phyloP scores from a whole-genome alignment of 1,140 invertebrate genomes.

The Saccostrea cuccullata region DNA sequence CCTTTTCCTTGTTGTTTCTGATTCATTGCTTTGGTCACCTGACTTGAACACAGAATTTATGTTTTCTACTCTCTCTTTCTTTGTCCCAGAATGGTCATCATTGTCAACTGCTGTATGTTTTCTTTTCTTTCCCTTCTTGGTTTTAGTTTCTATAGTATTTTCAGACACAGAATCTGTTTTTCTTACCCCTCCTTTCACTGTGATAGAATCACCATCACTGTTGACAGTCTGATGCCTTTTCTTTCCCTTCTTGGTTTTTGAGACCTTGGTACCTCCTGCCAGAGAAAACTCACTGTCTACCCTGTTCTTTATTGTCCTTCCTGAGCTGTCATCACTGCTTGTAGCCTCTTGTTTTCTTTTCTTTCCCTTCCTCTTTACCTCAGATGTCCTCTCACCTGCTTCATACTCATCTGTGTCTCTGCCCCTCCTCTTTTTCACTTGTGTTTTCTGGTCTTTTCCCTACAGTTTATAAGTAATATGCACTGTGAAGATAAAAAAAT shows the following conservation, averaged over 20 bases:
- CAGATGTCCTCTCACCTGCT: neutral
- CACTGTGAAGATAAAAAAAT: no score
- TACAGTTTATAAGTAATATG: neutral
- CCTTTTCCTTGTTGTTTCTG: neutral
- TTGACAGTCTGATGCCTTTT: neutral
- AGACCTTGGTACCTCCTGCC: no score
- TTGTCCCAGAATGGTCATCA: neutral
- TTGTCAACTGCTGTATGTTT: neutral
- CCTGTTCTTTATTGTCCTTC: neutral
- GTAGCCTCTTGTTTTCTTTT: neutral
- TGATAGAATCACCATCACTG: no score
- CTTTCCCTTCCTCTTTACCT: neutral
- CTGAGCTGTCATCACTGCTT: neutral
- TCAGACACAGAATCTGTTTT: no score
- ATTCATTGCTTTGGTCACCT: neutral
- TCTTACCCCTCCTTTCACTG: no score
- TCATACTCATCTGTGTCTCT: neutral
- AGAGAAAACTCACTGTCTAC: no score
- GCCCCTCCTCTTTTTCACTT: neutral
- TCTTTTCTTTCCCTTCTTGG: neutral
- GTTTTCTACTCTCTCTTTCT: neutral
- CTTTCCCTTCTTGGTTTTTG: neutral
- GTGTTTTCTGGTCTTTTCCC: constrained; percentile 16
- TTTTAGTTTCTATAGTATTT: no score
- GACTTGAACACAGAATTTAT: neutral